Evolutionary conservation across 2,888 invertebrate genomes (phyloP).

Genomic region (Stenichneumon culpator): DNA sequence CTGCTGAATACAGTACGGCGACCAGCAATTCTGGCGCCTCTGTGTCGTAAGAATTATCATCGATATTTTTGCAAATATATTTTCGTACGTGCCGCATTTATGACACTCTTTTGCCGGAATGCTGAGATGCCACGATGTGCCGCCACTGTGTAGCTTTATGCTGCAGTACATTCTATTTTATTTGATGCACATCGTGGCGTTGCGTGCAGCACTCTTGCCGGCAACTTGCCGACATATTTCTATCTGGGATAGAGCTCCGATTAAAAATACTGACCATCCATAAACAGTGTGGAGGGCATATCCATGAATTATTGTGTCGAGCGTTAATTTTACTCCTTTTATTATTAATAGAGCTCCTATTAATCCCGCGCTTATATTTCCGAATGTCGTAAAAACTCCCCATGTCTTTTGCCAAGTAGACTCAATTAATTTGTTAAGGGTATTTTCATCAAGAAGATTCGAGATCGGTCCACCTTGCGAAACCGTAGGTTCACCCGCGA

Average conservation of each 20-base stretch:
- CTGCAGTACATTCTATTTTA: conserved; percentile 35
- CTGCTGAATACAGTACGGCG: not conserved
- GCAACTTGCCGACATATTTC: conserved; percentile 10
- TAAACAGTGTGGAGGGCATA: too few relatives aligned
- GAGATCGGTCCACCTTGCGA: too few relatives aligned
- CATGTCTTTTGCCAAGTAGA: too few relatives aligned
- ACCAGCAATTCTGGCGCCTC: not conserved
- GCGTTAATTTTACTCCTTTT: too few relatives aligned
- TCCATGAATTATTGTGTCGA: too few relatives aligned
- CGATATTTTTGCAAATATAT: not conserved
- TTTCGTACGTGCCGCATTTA: conserved; percentile 22
- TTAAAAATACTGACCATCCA: too few relatives aligned
- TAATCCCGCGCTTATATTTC: too few relatives aligned
- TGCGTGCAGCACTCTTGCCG: conserved; percentile 23
- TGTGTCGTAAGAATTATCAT: not conserved
- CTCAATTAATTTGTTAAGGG: too few relatives aligned
- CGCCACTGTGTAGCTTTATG: conserved; percentile 35
- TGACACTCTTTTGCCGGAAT: conserved; percentile 7
- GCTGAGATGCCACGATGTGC: not conserved
- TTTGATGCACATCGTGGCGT: conserved; percentile 27
- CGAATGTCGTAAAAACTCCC: too few relatives aligned
- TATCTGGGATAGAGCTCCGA: conserved; percentile 24
- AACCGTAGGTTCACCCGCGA: too few relatives aligned
- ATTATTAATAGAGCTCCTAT: too few relatives aligned
- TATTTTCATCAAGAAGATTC: too few relatives aligned